These are phyloP conservation scores for Melanogrammus aeglefinus DNA, from an alignment of 2,797 vertebrate genomes.

Conservation along the genomic window DNA sequence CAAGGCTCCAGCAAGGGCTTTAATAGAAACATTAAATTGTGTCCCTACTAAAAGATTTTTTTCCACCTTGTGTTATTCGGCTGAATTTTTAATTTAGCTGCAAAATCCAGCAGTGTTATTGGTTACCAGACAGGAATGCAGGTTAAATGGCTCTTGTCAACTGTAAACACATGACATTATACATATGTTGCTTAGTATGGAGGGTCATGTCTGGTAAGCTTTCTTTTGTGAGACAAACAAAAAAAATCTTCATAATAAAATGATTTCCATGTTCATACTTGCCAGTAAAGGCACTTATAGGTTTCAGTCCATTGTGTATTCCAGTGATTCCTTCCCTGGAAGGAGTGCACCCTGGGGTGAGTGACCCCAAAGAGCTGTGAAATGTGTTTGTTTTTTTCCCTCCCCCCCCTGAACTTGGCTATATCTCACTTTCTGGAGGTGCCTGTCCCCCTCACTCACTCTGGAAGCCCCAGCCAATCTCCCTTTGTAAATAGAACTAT, in stretches of 20 bases:
- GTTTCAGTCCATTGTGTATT: conserved; percentile 77
- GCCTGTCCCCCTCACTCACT: conserved; percentile 91
- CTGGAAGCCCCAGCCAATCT: conserved; percentile 98
- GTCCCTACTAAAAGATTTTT: conserved; percentile 42
- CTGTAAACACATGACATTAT: conserved; percentile 63
- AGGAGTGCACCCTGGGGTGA: conserved; percentile 79
- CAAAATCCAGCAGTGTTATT: conserved; percentile 31
- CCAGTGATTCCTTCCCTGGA: conserved; percentile 75
- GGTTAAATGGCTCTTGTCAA: conserved; percentile 57
- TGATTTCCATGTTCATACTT: conserved; percentile 67
- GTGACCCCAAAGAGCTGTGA: conserved; percentile 84
- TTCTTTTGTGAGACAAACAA: background rate
- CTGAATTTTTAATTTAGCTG: conserved; percentile 59
- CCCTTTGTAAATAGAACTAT: conserved; percentile 99
- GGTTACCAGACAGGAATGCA: conserved; percentile 42
- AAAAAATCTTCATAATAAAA: conserved; percentile 44
- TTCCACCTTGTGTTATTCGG: conserved; percentile 38
- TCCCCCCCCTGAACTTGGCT: conserved; percentile 79
- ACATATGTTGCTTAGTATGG: conserved; percentile 52
- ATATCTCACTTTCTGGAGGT: conserved; percentile 95
- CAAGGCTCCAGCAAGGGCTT: conserved; percentile 53
- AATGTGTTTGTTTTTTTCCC: conserved; percentile 78
- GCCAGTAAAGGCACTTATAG: conserved; percentile 56
- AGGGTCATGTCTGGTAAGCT: conserved; percentile 44
- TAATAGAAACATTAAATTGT: conserved; percentile 68